Evolutionary conservation across 2,797 vertebrate species (phyloP).

Genomic region (Lepus oiostolus): DNA sequence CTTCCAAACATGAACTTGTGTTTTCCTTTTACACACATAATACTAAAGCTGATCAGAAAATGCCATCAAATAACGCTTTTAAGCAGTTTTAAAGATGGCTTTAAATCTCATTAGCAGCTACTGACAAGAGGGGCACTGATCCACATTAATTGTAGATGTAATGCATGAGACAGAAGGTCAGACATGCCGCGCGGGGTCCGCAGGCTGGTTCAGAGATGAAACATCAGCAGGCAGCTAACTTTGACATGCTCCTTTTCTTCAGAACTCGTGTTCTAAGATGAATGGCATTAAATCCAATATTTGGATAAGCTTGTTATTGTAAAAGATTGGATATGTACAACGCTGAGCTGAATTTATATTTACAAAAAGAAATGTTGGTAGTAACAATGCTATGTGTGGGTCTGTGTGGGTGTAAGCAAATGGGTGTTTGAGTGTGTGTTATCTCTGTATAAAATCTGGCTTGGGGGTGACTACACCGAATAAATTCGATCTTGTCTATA

Average conservation of each 20-base stretch:
- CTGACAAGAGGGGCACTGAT: neutral
- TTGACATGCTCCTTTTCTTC: neutral
- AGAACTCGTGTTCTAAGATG: constrained; percentile 55
- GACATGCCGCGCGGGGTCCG: neutral
- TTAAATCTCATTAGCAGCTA: constrained; percentile 71
- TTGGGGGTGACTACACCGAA: constrained; percentile 63
- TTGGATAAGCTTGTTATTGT: neutral
- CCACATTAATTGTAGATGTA: constrained; percentile 65
- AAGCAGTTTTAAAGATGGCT: constrained; percentile 60
- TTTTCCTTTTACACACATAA: constrained; percentile 9
- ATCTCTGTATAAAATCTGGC: constrained; percentile 44
- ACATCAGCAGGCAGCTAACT: neutral
- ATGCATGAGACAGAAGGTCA: constrained; percentile 36
- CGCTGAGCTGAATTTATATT: neutral
- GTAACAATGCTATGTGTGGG: neutral
- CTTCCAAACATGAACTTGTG: constrained; percentile 38
- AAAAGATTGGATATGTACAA: constrained; percentile 36
- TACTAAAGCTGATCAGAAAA: constrained; percentile 63
- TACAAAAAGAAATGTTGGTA: neutral
- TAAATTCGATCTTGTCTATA: constrained; percentile 75
- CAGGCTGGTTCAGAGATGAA: constrained; percentile 58
- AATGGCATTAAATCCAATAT: constrained; percentile 56
- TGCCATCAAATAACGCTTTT: constrained; percentile 12
- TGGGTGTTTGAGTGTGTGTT: neutral
- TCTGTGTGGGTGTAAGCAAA: neutral